phyloP scores from a whole-genome alignment of 2,797 vertebrate genomes.

The Euphonia xanthogaster region DNA sequence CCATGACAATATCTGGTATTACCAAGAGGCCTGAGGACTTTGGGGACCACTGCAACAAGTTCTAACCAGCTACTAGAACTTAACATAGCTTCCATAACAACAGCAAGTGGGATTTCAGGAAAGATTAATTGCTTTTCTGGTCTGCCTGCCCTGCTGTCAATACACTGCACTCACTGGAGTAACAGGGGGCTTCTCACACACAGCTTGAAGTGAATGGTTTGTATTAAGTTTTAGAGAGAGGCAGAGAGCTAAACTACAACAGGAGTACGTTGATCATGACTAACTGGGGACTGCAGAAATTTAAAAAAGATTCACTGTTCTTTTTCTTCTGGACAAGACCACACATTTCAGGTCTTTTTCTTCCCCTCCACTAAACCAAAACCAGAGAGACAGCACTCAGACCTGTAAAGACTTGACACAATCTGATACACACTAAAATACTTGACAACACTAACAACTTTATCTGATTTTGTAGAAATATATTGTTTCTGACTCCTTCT shows the following conservation, averaged over 20 bases:
- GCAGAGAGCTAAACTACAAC: neutral
- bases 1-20: neutral
- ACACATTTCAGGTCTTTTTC: neutral
- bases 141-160: neutral
- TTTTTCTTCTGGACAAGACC: neutral
- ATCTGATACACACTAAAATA: neutral
- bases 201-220: neutral
- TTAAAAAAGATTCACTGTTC: neutral
- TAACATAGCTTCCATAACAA: neutral
- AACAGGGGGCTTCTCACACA: neutral
- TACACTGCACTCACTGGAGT: neutral
- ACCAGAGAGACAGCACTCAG: neutral
- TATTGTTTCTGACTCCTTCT: neutral
- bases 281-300: neutral
- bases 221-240: neutral
- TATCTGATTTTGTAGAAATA: neutral
- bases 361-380: neutral
- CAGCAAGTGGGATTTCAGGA: neutral
- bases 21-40: neutral
- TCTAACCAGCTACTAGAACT: neutral
- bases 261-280: neutral
- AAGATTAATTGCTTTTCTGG: neutral
- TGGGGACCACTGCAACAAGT: accelerated
- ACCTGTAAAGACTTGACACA: neutral
- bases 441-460: neutral